phyloP scores from a whole-genome alignment of 2,113 vertebrate species.

The Oceanodroma tethys region DNA sequence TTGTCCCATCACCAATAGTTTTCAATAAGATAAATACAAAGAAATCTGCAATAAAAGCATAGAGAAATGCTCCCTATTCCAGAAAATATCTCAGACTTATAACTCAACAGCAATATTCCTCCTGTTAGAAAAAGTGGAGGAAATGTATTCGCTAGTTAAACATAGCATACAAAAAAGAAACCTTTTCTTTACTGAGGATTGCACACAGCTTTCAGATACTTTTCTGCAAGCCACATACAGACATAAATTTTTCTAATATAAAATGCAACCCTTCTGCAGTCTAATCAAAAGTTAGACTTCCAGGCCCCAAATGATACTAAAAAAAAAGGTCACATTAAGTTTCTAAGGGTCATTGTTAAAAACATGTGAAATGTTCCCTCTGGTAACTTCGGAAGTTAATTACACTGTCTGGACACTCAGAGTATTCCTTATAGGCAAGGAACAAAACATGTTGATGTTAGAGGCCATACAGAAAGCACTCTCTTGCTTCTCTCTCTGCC shows the following conservation, averaged over 20 bases:
- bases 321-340: background rate
- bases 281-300: background rate
- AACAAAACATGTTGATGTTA: background rate
- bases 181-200: background rate
- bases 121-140: background rate
- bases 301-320: background rate
- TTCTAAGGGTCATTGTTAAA: background rate
- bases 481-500: background rate
- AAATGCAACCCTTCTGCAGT: background rate
- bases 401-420: background rate
- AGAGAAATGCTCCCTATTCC: background rate
- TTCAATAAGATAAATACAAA: background rate
- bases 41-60: background rate
- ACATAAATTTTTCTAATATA: background rate
- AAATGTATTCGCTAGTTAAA: background rate
- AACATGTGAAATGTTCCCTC: background rate
- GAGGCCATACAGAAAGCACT: background rate
- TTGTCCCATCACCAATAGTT: background rate
- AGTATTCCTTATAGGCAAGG: background rate
- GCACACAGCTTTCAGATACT: background rate
- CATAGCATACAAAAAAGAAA: background rate
- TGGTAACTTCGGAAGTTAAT: background rate
- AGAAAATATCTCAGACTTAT: background rate
- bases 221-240: background rate
- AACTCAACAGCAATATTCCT: background rate